These are phyloP conservation scores for Spicauda simplicius DNA, from an alignment of 2,888 invertebrate species.

Conservation along the genomic window DNA sequence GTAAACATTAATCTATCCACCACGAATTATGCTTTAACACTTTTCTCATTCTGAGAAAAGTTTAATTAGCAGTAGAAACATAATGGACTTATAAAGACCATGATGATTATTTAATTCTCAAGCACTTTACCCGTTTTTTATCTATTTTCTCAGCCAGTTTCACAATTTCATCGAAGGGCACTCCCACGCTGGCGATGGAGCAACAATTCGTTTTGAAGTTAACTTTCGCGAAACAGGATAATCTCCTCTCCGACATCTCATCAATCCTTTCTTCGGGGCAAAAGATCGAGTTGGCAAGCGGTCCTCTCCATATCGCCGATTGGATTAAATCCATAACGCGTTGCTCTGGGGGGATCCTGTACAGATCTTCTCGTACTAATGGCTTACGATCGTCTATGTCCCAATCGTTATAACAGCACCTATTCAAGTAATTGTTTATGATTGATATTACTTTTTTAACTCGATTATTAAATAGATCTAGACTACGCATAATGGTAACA, in stretches of 20 bases:
- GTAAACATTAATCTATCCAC: too few relatives aligned
- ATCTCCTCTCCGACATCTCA: slow-evolving; percentile 49
- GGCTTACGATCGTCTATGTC: slow-evolving; percentile 60
- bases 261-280: slow-evolving; percentile 58
- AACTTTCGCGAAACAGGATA: slow-evolving; percentile 50
- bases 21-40: too few relatives aligned
- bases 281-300: slow-evolving; percentile 64
- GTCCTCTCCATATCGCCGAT: slow-evolving; percentile 64
- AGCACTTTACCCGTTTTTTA: slow-evolving; percentile 38
- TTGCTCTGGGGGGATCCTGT: slow-evolving; percentile 55
- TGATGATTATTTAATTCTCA: too few relatives aligned
- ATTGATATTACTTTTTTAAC: too few relatives aligned
- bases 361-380: slow-evolving; percentile 57
- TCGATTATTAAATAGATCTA: too few relatives aligned
- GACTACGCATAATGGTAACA: too few relatives aligned
- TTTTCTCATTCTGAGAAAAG: too few relatives aligned
- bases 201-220: slow-evolving; percentile 60
- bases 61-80: too few relatives aligned
- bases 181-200: slow-evolving; percentile 61
- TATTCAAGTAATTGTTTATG: slow-evolving; percentile 38
- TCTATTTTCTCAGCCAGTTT: slow-evolving; percentile 58
- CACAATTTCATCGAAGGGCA: slow-evolving; percentile 67
- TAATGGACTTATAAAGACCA: too few relatives aligned
- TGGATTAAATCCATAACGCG: slow-evolving; percentile 67
- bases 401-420: slow-evolving; percentile 62